Conservation (phyloP, 2,113 vertebrate species). For the Chaetura pelagica region DNA sequence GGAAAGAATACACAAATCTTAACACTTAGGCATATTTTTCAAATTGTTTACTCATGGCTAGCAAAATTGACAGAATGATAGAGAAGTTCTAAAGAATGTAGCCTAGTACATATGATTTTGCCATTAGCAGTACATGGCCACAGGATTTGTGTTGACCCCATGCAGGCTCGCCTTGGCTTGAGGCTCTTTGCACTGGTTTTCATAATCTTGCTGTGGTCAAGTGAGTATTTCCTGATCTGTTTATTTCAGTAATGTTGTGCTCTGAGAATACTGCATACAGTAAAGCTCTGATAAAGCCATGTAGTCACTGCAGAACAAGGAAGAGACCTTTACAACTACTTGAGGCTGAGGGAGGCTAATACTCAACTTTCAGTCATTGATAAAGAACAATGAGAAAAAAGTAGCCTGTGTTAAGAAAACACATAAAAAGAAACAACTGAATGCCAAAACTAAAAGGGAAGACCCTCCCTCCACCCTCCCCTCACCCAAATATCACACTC, state of each 20-base stretch:
- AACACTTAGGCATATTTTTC: background rate
- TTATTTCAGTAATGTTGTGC: background rate
- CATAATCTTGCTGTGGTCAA: background rate
- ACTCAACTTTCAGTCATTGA: background rate
- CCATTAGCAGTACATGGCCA: background rate
- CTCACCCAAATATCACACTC: background rate
- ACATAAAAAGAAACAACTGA: background rate
- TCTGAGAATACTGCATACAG: background rate
- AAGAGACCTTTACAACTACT: background rate
- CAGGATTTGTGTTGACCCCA: background rate
- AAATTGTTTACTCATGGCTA: background rate
- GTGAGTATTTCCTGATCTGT: background rate
- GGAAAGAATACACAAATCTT: background rate
- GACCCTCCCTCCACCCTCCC: accelerated
- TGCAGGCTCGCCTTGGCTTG: background rate
- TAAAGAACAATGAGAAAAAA: background rate
- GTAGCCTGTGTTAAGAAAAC: background rate
- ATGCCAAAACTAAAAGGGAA: background rate
- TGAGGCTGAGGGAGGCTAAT: background rate
- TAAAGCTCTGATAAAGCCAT: background rate
- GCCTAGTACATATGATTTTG: background rate
- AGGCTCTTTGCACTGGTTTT: background rate
- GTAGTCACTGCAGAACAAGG: background rate
- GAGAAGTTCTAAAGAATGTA: background rate
- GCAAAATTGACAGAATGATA: background rate